Evolutionary conservation across 1,140 invertebrate species (phyloP).

Genomic region (Mizuhopecten yessoensis): DNA sequence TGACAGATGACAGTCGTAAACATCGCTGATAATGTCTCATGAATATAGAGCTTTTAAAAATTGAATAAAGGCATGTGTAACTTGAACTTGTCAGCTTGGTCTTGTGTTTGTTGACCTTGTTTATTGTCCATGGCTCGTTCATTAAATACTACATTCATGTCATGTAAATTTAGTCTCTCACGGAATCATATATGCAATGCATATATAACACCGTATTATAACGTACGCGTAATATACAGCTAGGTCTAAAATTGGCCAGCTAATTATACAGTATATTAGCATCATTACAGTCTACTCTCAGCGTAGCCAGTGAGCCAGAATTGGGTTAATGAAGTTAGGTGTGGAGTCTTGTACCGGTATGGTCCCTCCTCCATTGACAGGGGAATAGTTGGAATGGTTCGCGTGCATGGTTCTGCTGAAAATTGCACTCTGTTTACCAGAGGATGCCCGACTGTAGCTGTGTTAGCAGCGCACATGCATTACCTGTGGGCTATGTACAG

Average conservation of each 20-base stretch:
- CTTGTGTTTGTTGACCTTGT: too few species aligned
- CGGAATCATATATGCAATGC: not conserved
- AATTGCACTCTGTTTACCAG: not conserved
- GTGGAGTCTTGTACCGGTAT: not conserved
- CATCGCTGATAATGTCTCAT: conserved; percentile 1
- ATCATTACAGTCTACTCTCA: not conserved
- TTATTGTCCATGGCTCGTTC: not conserved
- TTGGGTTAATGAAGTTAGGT: conserved; percentile 31
- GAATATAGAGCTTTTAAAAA: not conserved
- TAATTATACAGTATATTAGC: conserved; percentile 8
- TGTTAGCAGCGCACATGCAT: conserved; percentile 23
- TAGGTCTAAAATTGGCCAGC: not conserved
- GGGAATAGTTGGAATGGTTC: not conserved
- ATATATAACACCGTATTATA: not conserved
- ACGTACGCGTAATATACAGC: not conserved
- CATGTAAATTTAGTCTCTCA: not conserved
- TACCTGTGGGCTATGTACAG: conserved; percentile 31
- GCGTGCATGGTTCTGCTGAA: conserved; percentile 27
- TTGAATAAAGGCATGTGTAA: not conserved
- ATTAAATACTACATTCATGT: not conserved
- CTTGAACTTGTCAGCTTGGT: not conserved
- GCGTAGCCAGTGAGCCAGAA: not conserved
- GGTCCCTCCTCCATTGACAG: not conserved
- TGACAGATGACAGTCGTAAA: not conserved
- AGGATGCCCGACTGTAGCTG: not conserved